Base-by-base conservation (phyloP, 2,888 invertebrate species). In the Galerucella nymphaeae region DNA sequence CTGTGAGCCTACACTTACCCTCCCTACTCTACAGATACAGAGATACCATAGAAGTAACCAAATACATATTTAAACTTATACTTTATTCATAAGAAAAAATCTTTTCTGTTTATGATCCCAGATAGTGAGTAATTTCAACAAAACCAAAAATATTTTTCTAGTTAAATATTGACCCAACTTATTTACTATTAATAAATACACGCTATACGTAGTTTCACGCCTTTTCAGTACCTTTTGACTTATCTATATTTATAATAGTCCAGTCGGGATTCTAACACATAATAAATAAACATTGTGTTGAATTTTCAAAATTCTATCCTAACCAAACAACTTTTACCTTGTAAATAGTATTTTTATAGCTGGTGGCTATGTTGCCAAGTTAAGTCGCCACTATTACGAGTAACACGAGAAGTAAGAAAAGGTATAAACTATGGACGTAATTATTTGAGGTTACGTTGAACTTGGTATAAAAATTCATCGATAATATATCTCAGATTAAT, bases 241-340 rank as follows among this genome's bases (percentile, higher is more conserved):
- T 68, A 68, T 68, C 68, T 68, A 18, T 61, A 38, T 67, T 67
- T 68, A 68, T 61, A 62, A 59, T 48, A 68, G 38, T 16, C 16
- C n/a, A 42, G 42, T 45, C 45, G 45, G 9, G 50, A 38, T 38
- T 38, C 30, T 38, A 38, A 38, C 30, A 38, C 30, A 38, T 38
- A 38, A 38, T 38, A 1, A 38, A 38, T 38, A 38, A 38, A 38
- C 30, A 38, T 30, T 30, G 5, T 38, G 30, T 38, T 38, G 30
- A 38, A 8, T 38, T 53, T 30, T 23, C 13, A 30, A 61, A 73
- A 57, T 64, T 55, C 62, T 38, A 42, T 70, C 55, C 65, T 66
- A 55, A 66, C 61, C 50, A 69, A 61, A 73, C 41, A 73, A 61
- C 65, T 66, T 73, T 69, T 70, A 68, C 59, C 45, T 48, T 42